Percentiles rank a stretch among this genome's conserved stretches.
These are phyloP conservation scores for Hymenopus coronatus DNA, from an alignment of 2,888 invertebrate species.

Conservation along the genomic window DNA sequence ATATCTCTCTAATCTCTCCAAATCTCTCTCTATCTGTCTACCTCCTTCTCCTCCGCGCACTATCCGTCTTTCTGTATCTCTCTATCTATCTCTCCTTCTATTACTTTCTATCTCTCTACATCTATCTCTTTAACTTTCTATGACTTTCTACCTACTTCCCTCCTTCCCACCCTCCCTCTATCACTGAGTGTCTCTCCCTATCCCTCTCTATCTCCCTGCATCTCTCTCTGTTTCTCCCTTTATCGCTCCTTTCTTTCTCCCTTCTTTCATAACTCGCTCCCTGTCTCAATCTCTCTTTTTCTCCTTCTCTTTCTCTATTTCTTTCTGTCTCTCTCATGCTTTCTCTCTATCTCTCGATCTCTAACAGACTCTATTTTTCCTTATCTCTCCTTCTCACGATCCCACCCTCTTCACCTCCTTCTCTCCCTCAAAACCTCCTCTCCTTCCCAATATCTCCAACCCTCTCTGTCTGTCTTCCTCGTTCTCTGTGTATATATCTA, in stretches of 20 bases:
- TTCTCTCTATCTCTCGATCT: no score
- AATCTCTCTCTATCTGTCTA: no score
- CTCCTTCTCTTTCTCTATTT: no score
- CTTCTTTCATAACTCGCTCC: not conserved
- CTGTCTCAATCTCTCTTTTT: not conserved
- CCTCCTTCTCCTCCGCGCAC: not conserved
- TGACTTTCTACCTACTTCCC: not conserved
- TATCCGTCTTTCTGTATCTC: not conserved
- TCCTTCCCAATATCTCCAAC: not conserved
- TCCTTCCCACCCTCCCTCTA: no score
- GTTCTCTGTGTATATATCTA: not conserved
- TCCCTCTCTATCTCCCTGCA: no score
- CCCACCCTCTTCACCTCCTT: not conserved
- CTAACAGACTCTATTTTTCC: not conserved
- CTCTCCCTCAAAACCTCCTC: not conserved
- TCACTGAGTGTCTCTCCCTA: no score
- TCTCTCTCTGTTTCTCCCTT: no score
- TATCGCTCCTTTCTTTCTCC: not conserved
- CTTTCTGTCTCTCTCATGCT: no score
- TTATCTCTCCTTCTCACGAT: not conserved
- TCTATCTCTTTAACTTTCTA: not conserved
- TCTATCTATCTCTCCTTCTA: no score
- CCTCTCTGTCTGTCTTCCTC: not conserved
- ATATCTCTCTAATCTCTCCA: not conserved
- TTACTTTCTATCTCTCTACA: no score